Base-by-base conservation (phyloP, 2,113 vertebrate species). In the Cinclus mexicanus region DNA sequence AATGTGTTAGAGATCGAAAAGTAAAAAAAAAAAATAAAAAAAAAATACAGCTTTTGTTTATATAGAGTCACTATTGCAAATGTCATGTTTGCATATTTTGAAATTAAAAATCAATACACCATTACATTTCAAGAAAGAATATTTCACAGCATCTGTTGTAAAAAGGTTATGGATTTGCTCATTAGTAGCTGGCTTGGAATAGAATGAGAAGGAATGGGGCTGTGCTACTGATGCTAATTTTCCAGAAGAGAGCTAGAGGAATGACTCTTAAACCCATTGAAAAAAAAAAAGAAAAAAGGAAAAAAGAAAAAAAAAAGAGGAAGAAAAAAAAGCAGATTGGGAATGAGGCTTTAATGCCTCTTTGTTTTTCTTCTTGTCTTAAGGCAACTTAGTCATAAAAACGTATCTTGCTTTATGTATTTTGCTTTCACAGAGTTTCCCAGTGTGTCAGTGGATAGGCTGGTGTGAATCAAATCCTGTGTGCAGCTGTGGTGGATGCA, bases 81-180 rank as follows among this genome's bases (percentile, higher is more conserved):
- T 97, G 96, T 94, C 96, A 95, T 93, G 96, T 96, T 97, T 97
- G 95, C 94, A 91, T 97, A 96, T 95, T 94, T 79, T 47, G 55
- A 91, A 96, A 97, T 97, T 92, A 95, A 96, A 96, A 96, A 96
- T 97, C 96, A 93, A 96, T 97, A 96, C 74, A 71, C 83, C 64
- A 82, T 94, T 93, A 84, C 10, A 2, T 84, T 83, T 78, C 25
- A n/a, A 71, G 90, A 89, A 78, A 42, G 80, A 92, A 6, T 87
- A 49, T 95, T 96, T 93, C 55, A 67, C 65, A 82, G 77, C 79
- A 55, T 81, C 85, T 78, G 79, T 44, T 93, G 88, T 83, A 56
- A 64, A 94, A 96, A 93, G 92, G 61, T 92, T 95, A 96, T 96
- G 92, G 93, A 97, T 97, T 95, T 96, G 72, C 92, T 92, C 90